Evolutionary conservation across 1,140 invertebrate genomes (phyloP).

Genomic region (Brachionus paranguensis): DNA sequence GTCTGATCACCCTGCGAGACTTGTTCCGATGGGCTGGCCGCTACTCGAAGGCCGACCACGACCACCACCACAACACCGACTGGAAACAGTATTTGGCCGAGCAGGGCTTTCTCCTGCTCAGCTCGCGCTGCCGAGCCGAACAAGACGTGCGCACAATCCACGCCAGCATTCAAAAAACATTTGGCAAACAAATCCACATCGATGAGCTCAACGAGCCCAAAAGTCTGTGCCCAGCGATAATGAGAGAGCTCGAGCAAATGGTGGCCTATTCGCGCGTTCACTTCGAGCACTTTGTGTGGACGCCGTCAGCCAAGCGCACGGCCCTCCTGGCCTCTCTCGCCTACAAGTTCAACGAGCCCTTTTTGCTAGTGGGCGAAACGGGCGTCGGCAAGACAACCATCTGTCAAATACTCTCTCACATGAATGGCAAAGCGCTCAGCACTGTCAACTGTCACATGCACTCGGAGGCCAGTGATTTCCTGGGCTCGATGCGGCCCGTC

Average conservation of each 20-base stretch:
- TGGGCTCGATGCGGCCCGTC: slow-evolving; percentile 86
- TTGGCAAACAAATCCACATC: slow-evolving; percentile 71
- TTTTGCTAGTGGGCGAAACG: slow-evolving; percentile 91
- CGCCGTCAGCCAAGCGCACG: slow-evolving; percentile 78
- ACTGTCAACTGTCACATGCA: slow-evolving; percentile 97
- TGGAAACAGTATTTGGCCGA: slow-evolving; percentile 96
- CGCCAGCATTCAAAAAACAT: slow-evolving; percentile 73
- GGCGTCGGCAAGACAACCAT: slow-evolving; percentile 96
- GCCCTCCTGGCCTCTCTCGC: slow-evolving; percentile 82
- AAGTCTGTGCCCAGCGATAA: slow-evolving; percentile 71
- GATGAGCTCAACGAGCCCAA: slow-evolving; percentile 50
- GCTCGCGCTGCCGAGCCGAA: slow-evolving; percentile 77
- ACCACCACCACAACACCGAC: slow-evolving; percentile 58
- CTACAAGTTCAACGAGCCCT: slow-evolving; percentile 83
- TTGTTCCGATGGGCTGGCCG: slow-evolving; percentile 95
- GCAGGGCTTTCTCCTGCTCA: slow-evolving; percentile 89
- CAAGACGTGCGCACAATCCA: slow-evolving; percentile 69
- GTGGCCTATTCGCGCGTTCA: background rate
- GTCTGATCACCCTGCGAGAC: slow-evolving; percentile 89
- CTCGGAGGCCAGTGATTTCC: slow-evolving; percentile 92
- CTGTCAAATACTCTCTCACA: slow-evolving; percentile 74
- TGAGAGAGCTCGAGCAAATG: slow-evolving; percentile 65
- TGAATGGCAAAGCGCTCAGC: slow-evolving; percentile 64
- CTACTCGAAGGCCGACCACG: slow-evolving; percentile 58
- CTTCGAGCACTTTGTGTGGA: slow-evolving; percentile 85